Percentiles rank a stretch among this genome's conserved stretches.
phyloP scores from a whole-genome alignment of 2,888 invertebrate genomes.

The Andrena minutula region DNA sequence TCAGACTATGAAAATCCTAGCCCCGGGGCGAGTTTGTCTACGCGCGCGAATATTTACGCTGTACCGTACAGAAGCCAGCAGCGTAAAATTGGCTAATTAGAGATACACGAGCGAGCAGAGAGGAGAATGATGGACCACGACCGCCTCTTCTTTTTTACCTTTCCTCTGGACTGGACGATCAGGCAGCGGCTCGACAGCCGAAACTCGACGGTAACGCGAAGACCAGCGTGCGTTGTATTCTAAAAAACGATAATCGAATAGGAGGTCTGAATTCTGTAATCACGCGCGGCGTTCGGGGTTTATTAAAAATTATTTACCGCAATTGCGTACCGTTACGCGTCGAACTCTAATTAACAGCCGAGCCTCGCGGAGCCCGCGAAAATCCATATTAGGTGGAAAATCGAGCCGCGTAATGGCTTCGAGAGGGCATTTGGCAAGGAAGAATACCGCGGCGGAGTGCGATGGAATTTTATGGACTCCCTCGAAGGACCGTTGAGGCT shows the following conservation, averaged over 20 bases:
- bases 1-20: conserved; percentile 48
- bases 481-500: conserved; percentile 41
- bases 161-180: background rate
- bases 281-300: background rate
- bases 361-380: conserved; percentile 7
- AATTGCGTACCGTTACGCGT: conserved; percentile 39
- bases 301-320: conserved; percentile 15
- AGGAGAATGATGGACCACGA: conserved; percentile 31
- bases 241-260: background rate
- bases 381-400: conserved; percentile 33
- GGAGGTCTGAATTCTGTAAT: background rate
- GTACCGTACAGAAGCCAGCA: conserved; percentile 57
- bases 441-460: background rate
- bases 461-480: conserved; percentile 41
- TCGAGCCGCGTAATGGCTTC: background rate
- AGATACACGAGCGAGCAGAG: conserved; percentile 50
- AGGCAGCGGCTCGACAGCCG: too few relatives aligned
- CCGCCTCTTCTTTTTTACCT: conserved; percentile 1
- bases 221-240: too few relatives aligned
- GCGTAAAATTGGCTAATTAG: conserved; percentile 71
- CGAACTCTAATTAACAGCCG: conserved; percentile 27
- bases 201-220: too few relatives aligned
- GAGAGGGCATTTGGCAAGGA: background rate
- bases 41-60: conserved; percentile 48
- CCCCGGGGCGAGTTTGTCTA: conserved; percentile 11